Conservation (phyloP, 2,888 invertebrate species). For the Aquatica leii region DNA sequence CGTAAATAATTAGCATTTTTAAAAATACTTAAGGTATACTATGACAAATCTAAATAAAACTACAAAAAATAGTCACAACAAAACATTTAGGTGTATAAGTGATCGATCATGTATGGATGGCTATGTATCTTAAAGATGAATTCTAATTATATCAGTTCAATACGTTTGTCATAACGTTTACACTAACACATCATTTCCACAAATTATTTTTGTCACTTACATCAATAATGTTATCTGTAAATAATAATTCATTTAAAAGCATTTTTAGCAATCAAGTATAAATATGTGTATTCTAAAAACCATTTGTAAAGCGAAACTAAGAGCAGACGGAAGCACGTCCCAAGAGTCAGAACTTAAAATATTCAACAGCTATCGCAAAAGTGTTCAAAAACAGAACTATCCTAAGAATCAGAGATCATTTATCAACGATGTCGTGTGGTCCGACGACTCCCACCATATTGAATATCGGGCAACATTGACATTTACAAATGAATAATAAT, state of each 20-base stretch:
- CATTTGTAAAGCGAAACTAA: slow-evolving; percentile 49
- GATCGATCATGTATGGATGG: no score
- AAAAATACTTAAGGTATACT: no score
- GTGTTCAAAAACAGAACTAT: slow-evolving; percentile 58
- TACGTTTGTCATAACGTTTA: slow-evolving; percentile 6
- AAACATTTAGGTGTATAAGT: no score
- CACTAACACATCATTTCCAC: slow-evolving; percentile 8
- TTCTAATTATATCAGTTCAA: no score
- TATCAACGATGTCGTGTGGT: slow-evolving; percentile 61
- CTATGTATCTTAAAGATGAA: no score
- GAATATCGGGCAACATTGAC: slow-evolving; percentile 62
- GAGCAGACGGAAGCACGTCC: slow-evolving; percentile 54
- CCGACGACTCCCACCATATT: slow-evolving; percentile 62
- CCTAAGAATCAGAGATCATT: slow-evolving; percentile 61
- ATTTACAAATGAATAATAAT: slow-evolving; percentile 64
- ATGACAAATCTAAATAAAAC: no score
- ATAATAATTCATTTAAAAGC: no score
- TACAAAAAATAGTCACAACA: no score
- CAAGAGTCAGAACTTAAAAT: slow-evolving; percentile 53
- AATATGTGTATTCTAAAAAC: slow-evolving; percentile 39
- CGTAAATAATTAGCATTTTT: no score
- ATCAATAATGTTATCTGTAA: no score
- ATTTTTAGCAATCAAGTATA: no score
- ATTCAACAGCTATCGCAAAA: slow-evolving; percentile 58
- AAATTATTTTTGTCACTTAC: background rate